These are phyloP conservation scores for Hapalemur alaotrensis DNA, from an alignment of 2,797 vertebrate species.

Conservation along the genomic window DNA sequence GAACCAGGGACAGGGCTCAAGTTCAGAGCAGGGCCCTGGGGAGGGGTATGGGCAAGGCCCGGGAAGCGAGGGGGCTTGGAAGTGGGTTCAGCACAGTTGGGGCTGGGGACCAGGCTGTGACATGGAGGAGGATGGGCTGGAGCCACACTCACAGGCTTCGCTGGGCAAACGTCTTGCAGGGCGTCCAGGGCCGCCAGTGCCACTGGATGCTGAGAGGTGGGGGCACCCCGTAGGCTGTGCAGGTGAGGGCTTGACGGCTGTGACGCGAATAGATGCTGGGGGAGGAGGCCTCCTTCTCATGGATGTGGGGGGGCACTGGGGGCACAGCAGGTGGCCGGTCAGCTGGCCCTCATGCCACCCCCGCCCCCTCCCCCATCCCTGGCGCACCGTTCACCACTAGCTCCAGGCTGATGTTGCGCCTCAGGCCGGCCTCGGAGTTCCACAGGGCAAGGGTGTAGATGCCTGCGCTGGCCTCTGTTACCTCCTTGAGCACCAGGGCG, in stretches of 20 bases:
- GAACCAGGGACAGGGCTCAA: neutral
- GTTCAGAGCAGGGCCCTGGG: neutral
- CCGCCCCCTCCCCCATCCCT: accelerated
- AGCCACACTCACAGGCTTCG: slow-evolving; percentile 88
- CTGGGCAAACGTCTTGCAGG: slow-evolving; percentile 91
- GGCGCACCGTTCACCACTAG: slow-evolving; percentile 89
- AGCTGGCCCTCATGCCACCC: neutral
- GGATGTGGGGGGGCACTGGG: slow-evolving; percentile 94
- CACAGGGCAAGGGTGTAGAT: slow-evolving; percentile 90
- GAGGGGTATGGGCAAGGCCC: accelerated
- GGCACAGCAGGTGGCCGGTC: slow-evolving; percentile 41
- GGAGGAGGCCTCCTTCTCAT: slow-evolving; percentile 95
- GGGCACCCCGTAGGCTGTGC: slow-evolving; percentile 92
- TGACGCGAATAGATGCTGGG: slow-evolving; percentile 93
- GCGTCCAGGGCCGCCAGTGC: slow-evolving; percentile 97
- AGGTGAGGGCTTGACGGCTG: slow-evolving; percentile 95
- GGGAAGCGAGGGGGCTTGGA: neutral
- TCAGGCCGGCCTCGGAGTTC: slow-evolving; percentile 89
- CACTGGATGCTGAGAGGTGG: slow-evolving; percentile 90
- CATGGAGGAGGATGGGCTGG: neutral
- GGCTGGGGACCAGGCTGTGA: neutral
- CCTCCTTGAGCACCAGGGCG: slow-evolving; percentile 94
- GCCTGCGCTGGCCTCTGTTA: slow-evolving; percentile 91
- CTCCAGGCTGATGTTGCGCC: slow-evolving; percentile 89
- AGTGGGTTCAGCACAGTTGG: neutral